Evolutionary conservation across 2,797 vertebrate species (phyloP), one percentile per base, ranked within the genome.

Genomic region (Caiman crocodilus): DNA sequence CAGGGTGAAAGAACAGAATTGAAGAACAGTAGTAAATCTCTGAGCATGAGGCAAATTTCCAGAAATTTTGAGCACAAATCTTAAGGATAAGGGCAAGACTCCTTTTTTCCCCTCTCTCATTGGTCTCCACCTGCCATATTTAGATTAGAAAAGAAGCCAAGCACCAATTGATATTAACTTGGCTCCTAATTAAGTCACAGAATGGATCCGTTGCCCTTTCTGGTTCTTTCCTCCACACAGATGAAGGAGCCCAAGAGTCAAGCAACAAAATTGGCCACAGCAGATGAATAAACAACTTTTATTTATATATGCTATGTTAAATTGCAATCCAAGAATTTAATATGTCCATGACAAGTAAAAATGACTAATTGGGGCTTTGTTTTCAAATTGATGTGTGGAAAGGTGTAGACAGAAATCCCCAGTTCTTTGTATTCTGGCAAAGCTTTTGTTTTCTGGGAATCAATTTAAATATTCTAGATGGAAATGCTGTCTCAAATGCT

Each of bases 401-500:
- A 78, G 0, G 59, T 1, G 74, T 65, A 42, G 11, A 80, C 23
- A 87, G n/a, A 84, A 91, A 71, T 42, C 30, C 26, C 4, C 21
- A 50, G 28, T 26, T 76, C 63, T 57, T 87, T 14, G 13, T 64
- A 35, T 50, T 8, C 85, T 76, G 32, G 57, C 32, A 64, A 13
- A 23, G 71, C 4, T 88, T 86, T 67, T 50, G 84, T 85, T 89
- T 91, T 84, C 55, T 86, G 61, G 80, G 76, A 89, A 69, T 14
- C 7, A 77, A 82, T 50, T 50, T 23, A 94, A 28, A 57, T 10
- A 81, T 26, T 26, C 30, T 11, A 79, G 92, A 18, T n/a, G 82
- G 10, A 79, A 92, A 18, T n/a, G 82, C 42, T 89, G 82, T 64
- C 11, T 17, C 15, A 95, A 76, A 32, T 71, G 80, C 65, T 63